phyloP scores from a whole-genome alignment of 2,797 vertebrate genomes.

The Carcharodon carcharias region DNA sequence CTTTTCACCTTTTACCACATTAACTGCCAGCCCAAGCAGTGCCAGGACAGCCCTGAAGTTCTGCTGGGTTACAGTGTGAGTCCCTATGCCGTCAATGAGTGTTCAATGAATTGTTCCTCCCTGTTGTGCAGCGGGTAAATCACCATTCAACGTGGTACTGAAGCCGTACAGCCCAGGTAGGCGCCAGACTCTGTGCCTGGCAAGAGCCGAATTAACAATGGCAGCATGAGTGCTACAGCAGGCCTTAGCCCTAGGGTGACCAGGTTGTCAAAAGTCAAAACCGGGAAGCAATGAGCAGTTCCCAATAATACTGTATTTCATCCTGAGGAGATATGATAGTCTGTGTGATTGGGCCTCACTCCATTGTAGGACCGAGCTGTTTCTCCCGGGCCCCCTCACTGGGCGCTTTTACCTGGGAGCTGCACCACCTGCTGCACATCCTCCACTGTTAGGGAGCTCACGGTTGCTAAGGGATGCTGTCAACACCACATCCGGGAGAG shows the following conservation, averaged over 20 bases:
- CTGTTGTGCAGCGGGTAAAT: background rate
- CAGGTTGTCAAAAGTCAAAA: background rate
- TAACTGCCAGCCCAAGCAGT: conserved; percentile 16
- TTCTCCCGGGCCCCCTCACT: too few species aligned
- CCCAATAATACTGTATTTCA: too few species aligned
- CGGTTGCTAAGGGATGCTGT: too few species aligned
- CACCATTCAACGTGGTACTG: too few species aligned
- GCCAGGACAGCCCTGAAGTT: background rate
- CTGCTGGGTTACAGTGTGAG: conserved; percentile 13
- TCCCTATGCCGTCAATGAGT: background rate
- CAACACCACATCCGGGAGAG: too few species aligned
- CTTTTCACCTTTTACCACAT: conserved; percentile 22
- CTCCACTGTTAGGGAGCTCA: too few species aligned
- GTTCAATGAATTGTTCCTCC: background rate
- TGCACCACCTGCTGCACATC: too few species aligned
- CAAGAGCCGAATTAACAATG: background rate
- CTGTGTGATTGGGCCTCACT: too few species aligned
- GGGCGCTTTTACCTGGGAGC: too few species aligned
- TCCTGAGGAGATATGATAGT: too few species aligned
- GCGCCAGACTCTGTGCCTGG: background rate
- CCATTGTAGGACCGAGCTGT: too few species aligned
- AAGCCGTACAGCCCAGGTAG: background rate
- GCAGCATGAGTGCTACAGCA: background rate
- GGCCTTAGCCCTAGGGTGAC: background rate
- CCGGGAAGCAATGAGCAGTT: background rate